These are phyloP conservation scores for Notodonta ziczac DNA, from an alignment of 2,888 invertebrate genomes.

Conservation along the genomic window DNA sequence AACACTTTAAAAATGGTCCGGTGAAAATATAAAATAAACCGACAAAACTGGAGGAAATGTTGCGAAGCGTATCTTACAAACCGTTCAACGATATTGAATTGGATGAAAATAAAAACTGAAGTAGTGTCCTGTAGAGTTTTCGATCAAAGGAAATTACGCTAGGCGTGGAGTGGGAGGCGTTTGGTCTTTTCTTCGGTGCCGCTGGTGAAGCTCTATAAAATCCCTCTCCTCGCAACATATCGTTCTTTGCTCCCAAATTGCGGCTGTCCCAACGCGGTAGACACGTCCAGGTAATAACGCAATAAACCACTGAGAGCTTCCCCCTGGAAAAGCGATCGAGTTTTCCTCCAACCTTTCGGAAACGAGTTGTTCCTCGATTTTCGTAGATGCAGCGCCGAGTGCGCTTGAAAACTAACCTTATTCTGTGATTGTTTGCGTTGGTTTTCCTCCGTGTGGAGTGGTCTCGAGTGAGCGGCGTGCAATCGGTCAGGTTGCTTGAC, in stretches of 20 bases:
- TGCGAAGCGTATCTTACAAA: conserved; percentile 54
- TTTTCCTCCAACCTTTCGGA: conserved; percentile 81
- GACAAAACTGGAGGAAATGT: conserved; percentile 37
- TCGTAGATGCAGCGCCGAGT: conserved; percentile 45
- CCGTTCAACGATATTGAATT: conserved; percentile 70
- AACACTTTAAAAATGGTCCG: conserved; percentile 25
- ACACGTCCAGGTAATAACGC: conserved; percentile 85
- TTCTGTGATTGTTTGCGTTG: conserved; percentile 58
- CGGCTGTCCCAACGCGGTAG: conserved; percentile 78
- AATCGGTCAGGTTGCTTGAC: conserved; percentile 74
- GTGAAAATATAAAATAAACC: conserved; percentile 40
- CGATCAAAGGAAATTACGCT: conserved; percentile 80
- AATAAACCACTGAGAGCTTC: conserved; percentile 84
- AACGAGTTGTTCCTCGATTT: conserved; percentile 76
- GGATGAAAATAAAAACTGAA: conserved; percentile 75
- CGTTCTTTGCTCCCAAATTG: conserved; percentile 81
- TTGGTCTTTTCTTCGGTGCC: conserved; percentile 68
- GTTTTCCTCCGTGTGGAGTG: conserved; percentile 49
- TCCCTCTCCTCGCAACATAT: conserved; percentile 80
- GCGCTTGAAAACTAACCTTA: conserved; percentile 66
- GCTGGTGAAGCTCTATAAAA: conserved; percentile 73
- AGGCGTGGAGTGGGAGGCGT: conserved; percentile 58
- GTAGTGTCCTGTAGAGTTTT: conserved; percentile 70
- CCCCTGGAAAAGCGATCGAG: conserved; percentile 83
- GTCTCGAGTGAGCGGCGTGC: conserved; percentile 62